Base-by-base conservation (phyloP, 2,888 invertebrate species). In the Drosophila infuscata region DNA sequence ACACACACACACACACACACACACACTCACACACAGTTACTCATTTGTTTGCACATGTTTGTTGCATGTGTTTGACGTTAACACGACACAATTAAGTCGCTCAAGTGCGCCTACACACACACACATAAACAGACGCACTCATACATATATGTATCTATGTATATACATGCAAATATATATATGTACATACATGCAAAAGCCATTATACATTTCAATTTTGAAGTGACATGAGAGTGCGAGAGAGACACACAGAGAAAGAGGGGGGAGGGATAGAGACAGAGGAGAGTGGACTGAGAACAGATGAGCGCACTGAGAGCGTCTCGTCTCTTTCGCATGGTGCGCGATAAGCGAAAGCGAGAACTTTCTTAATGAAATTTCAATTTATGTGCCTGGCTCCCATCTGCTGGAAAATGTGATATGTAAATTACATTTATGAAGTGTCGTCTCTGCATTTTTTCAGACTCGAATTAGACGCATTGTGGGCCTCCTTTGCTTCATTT, bases 31-130 rank as follows among this genome's bases (percentile, higher is more conserved):
- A 33, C 15, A 36, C 17, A 36, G 17, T 36, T 36, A 36, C 36
- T 17, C 76, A 82, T 89, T 89, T 87, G 88, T 86, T 89, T 85
- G 88, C 88, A 79, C 75, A 88, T 88, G 86, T 86, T 88, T 86
- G 85, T 89, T 89, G 86, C 85, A 88, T 87, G 87, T 88, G 83
- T 88, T 88, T 90, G 87, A 89, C 87, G 88, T 89, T 88, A 89
- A 88, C 87, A 86, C 90, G 90, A 86, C 87, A 88, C 88, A 88
- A 88, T 88, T 88, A 88, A 89, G 90, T 90, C 90, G 86, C 86
- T 88, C 82, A 86, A 86, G 88, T 88, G 83, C 88, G 87, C 84
- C 84, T 76, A 84, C 54, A 65, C 70, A 48, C 33, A 56, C n/a
- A 49, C 20, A 54, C 17, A 46, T n/a, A 48, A 11, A 43, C n/a